A percentile compares a stretch with the other conserved stretches of the same genome.
These are phyloP conservation scores for Periophthalmus modestus DNA, from an alignment of 2,113 vertebrate species.

Conservation along the genomic window DNA sequence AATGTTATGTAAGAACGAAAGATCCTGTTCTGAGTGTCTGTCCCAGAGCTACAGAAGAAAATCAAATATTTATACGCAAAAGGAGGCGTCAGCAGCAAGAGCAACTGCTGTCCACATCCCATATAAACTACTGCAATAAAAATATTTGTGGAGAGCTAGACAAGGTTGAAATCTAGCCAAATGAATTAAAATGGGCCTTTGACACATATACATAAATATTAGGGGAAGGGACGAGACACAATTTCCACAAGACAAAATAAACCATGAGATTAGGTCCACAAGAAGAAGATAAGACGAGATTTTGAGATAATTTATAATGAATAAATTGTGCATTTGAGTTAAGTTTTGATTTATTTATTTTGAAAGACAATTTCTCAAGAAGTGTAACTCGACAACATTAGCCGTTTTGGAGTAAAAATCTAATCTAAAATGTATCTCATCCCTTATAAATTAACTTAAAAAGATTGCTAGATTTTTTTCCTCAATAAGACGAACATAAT, in stretches of 20 bases:
- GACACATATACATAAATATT: neutral
- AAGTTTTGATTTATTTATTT: no score
- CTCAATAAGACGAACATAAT: no score
- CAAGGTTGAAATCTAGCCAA: neutral
- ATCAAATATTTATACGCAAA: conserved; percentile 36
- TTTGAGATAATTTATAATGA: no score
- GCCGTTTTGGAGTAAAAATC: no score
- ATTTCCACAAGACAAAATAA: no score
- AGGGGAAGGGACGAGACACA: no score
- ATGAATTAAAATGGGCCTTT: neutral
- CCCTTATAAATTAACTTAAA: neutral
- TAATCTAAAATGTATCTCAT: neutral
- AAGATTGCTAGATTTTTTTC: neutral
- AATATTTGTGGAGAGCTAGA: neutral
- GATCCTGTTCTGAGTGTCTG: neutral
- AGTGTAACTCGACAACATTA: no score
- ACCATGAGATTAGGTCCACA: no score
- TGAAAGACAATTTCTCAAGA: no score
- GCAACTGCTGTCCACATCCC: neutral
- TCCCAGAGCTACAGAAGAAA: conserved; percentile 3
- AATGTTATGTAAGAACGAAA: neutral
- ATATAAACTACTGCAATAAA: conserved; percentile 3
- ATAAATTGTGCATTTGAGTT: no score
- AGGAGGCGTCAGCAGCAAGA: neutral
- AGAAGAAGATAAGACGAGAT: no score